These are phyloP conservation scores for Chionodraco myersi DNA, from an alignment of 2,113 vertebrate species.

Conservation along the genomic window DNA sequence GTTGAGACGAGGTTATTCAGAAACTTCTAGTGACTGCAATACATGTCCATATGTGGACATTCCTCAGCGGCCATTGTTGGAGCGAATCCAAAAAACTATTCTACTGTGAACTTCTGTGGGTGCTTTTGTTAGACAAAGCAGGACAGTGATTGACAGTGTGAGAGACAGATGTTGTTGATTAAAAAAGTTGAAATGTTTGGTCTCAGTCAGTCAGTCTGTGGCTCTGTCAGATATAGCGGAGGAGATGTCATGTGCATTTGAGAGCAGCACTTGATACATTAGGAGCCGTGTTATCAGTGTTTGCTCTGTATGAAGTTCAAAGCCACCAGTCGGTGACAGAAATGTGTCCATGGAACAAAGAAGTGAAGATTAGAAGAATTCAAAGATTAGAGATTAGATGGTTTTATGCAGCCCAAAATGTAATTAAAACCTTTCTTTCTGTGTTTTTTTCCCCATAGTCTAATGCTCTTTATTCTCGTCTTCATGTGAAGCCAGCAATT, in stretches of 20 bases:
- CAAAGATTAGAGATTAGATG: conserved; percentile 19
- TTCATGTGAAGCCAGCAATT: not conserved
- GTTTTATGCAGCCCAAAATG: conserved; percentile 8
- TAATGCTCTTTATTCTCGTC: conserved; percentile 2
- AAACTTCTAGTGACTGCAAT: not conserved
- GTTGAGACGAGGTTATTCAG: conserved; percentile 17
- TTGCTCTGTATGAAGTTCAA: conserved; percentile 60
- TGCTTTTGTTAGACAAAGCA: not conserved
- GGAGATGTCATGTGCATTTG: conserved; percentile 23
- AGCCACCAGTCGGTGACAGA: conserved; percentile 20
- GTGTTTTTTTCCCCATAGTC: conserved; percentile 8
- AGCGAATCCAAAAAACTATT: not conserved
- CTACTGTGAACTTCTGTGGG: conserved; percentile 15
- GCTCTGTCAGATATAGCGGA: conserved; percentile 10
- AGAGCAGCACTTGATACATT: conserved; percentile 34
- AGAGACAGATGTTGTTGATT: conserved; percentile 15
- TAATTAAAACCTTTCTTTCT: conserved; percentile 38
- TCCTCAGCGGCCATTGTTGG: not conserved
- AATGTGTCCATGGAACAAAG: conserved; percentile 42
- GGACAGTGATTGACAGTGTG: not conserved
- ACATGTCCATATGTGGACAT: conserved; percentile 17
- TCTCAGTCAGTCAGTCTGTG: conserved; percentile 1
- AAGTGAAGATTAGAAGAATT: conserved; percentile 28
- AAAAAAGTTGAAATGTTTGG: conserved; percentile 34
- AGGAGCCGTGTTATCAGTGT: conserved; percentile 50